Conservation (phyloP, 2,797 vertebrate genomes). For the Sebastes trivittatus region DNA sequence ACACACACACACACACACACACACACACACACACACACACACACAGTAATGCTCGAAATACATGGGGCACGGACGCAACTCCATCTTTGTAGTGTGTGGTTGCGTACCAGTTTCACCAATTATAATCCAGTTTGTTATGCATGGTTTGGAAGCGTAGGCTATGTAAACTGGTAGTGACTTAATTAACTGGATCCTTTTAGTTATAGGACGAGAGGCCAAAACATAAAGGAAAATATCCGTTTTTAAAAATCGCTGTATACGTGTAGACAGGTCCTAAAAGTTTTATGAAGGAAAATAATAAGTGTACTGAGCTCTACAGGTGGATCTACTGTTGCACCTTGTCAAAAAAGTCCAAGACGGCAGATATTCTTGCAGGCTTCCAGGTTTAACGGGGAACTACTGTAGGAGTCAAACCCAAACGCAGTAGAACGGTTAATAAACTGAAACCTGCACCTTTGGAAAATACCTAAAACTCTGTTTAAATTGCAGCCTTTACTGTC, state of each 20-base stretch:
- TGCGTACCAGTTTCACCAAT: too few relatives aligned
- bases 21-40: background rate
- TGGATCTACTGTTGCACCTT: background rate
- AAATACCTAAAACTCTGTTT: background rate
- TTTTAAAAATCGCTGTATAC: too few relatives aligned
- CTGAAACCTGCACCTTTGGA: background rate
- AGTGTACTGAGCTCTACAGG: background rate
- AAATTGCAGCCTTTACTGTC: too few relatives aligned
- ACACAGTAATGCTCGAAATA: too few relatives aligned
- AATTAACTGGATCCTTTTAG: too few relatives aligned
- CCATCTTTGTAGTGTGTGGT: too few relatives aligned
- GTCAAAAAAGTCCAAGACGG: background rate
- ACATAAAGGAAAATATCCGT: too few relatives aligned
- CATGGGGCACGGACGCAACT: too few relatives aligned
- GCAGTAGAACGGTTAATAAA: background rate
- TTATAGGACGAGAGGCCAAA: too few relatives aligned
- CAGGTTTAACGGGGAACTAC: background rate
- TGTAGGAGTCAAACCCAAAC: background rate
- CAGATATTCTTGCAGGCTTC: background rate
- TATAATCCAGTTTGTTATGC: too few relatives aligned
- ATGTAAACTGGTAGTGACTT: too few relatives aligned
- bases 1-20: background rate
- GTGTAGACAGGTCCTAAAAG: background rate
- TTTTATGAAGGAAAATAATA: background rate
- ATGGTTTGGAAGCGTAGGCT: too few relatives aligned